Evolutionary conservation across 1,140 invertebrate species (phyloP), one percentile per base, ranked within the genome.

Genomic region (Aphelinus atriplicis): DNA sequence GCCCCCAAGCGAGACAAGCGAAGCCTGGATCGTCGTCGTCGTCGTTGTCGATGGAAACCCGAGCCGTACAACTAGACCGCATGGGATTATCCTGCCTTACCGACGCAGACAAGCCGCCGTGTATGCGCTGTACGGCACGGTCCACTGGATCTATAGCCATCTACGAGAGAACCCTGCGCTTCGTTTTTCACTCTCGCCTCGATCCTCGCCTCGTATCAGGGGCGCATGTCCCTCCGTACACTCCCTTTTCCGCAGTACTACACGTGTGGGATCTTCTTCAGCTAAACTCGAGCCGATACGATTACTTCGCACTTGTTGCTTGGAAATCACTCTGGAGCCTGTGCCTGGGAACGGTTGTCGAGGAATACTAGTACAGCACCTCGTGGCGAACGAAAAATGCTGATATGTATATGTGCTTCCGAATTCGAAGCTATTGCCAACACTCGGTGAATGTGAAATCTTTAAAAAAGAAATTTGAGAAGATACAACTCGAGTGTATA

Each of bases 61-160:
- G 71, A 68, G 65, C 9, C 66, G 53, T 42, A 43, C 3, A 56
- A 1, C 62, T 26, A 57, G 62, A 81, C 77, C 78, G 70, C 78
- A 79, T 73, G 60, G 78, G 76, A 81, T 81, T 81, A 82, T 80
- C 75, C 75, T 82, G 71, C 78, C 76, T 70, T 77, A 78, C 76
- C 74, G 78, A 72, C 72, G 62, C 26, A 26, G 53, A 50, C 66
- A 71, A 50, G 73, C 61, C 70, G 74, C 57, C 51, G 48, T 7
- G 26, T 57, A 61, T 10, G 6, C 9, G 47, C 4, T 1, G 43
- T 9, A 63, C 7, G 45, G 10, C 62, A n/a, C 3, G 60, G 26
- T 26, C 26, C 26, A 26, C 26, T 26, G 26, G 26, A 26, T 26
- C 26, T 26, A 26, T 26, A 26, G 0, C 26, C 26, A 26, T 26